Base-by-base conservation (phyloP, 1,140 invertebrate genomes). In the Drosophila tropicalis region DNA sequence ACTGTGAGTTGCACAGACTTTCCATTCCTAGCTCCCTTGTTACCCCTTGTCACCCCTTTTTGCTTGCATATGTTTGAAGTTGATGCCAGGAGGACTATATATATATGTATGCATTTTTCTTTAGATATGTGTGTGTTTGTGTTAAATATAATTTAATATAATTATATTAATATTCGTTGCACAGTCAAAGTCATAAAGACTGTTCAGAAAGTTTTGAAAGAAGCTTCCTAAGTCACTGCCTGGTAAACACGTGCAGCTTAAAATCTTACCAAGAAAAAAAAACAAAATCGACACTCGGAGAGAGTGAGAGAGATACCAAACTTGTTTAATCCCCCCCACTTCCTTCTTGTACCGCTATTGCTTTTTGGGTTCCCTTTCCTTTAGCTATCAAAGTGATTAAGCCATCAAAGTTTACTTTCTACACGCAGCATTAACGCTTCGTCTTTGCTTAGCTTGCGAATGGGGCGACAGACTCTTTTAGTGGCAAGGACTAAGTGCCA, bases 141-240 rank as follows among this genome's bases (percentile, higher is more conserved):
- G 61, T 91, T 91, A 91, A 91, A 91, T n/a, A n/a, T n/a, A 91
- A 90, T 91, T 91, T 91, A 91, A 91, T 91, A 85, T 91, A 90
- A 83, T 91, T 91, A n/a, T n/a, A n/a, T n/a, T n/a, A n/a, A n/a
- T n/a, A n/a, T n/a, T n/a, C n/a, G n/a, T n/a, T n/a, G n/a, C n/a
- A n/a, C n/a, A n/a, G n/a, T n/a, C n/a, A n/a, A n/a, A n/a, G n/a
- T n/a, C n/a, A n/a, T n/a, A n/a, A n/a, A n/a, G n/a, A n/a, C n/a
- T n/a, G n/a, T n/a, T n/a, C n/a, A n/a, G n/a, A 90, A 91, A 91
- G 72, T 78, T 68, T 67, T 66, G 32, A 29, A 44, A 58, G 63
- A 44, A 34, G 69, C 55, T 56, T 68, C 60, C 70, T 44, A 65
- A 70, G 58, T 65, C 29, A 3, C 56, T 57, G 55, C 54, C 55